These are phyloP conservation scores for Drosophila putrida DNA, from an alignment of 2,888 invertebrate genomes.

Conservation along the genomic window DNA sequence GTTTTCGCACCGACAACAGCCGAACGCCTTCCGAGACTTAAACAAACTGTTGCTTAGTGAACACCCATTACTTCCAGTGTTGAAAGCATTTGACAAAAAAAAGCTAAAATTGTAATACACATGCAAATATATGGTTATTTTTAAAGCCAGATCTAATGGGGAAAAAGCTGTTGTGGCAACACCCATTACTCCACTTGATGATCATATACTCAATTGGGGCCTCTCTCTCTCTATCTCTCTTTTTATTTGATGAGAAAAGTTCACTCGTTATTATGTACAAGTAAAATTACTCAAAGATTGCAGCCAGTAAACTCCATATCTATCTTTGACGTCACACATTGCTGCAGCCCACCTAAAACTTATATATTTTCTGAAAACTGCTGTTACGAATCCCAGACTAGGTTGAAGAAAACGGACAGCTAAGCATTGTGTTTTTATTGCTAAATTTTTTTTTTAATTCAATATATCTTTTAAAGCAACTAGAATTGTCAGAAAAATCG, in stretches of 20 bases:
- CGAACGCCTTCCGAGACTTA: constrained; percentile 27
- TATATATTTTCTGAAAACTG: background rate
- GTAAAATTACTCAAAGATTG: background rate
- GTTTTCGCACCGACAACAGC: constrained; percentile 40
- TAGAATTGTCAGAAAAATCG: no score
- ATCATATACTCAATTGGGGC: constrained; percentile 2
- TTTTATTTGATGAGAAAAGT: background rate
- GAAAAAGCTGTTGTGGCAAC: no score
- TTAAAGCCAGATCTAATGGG: no score
- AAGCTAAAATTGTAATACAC: no score
- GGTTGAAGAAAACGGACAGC: no score
- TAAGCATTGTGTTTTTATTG: no score
- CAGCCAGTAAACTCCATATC: background rate
- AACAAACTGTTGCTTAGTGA: constrained; percentile 5
- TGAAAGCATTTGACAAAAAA: no score
- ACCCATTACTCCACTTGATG: background rate
- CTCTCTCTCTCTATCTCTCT: background rate
- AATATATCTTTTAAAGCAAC: no score
- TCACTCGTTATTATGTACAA: background rate
- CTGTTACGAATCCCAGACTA: background rate
- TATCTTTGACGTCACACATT: background rate
- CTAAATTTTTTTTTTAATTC: no score
- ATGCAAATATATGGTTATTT: no score
- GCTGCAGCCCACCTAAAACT: background rate
- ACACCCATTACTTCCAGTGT: background rate